phyloP scores from a whole-genome alignment of 2,888 invertebrate species.

The Macaria notata region DNA sequence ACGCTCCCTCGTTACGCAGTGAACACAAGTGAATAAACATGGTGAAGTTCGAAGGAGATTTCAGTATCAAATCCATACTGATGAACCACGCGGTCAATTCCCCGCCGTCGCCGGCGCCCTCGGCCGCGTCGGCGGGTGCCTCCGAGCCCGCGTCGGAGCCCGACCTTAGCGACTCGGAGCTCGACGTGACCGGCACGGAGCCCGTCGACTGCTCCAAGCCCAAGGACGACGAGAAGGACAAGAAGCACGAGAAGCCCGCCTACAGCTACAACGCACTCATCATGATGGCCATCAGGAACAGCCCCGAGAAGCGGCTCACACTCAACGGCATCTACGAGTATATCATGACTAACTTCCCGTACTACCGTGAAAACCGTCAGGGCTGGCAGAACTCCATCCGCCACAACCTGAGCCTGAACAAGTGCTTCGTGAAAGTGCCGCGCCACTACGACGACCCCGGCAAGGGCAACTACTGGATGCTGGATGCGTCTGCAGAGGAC shows the following conservation, averaged over 20 bases:
- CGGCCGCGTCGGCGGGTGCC: slow-evolving; percentile 62
- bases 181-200: slow-evolving; percentile 90
- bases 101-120: slow-evolving; percentile 68
- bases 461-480: slow-evolving; percentile 99
- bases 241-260: slow-evolving; percentile 95
- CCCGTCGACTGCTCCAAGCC: slow-evolving; percentile 87
- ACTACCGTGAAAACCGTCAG: slow-evolving; percentile 98
- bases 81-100: slow-evolving; percentile 79
- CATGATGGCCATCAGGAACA: slow-evolving; percentile 99
- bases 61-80: slow-evolving; percentile 91
- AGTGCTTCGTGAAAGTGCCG: slow-evolving; percentile 99
- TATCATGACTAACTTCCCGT: slow-evolving; percentile 99
- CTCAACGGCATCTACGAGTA: slow-evolving; percentile 99
- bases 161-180: slow-evolving; percentile 84
- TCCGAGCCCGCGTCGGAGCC: slow-evolving; percentile 58
- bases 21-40: slow-evolving; percentile 61
- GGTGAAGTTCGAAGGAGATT: slow-evolving; percentile 86
- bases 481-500: slow-evolving; percentile 98
- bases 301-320: slow-evolving; percentile 95
- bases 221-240: slow-evolving; percentile 67
- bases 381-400: slow-evolving; percentile 99
- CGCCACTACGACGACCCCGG: slow-evolving; percentile 99
- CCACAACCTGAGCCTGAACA: slow-evolving; percentile 98
- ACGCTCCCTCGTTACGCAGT: slow-evolving; percentile 20
- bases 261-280: slow-evolving; percentile 99